Conservation (phyloP, 1,140 invertebrate genomes). For the Drepana arcuata region DNA sequence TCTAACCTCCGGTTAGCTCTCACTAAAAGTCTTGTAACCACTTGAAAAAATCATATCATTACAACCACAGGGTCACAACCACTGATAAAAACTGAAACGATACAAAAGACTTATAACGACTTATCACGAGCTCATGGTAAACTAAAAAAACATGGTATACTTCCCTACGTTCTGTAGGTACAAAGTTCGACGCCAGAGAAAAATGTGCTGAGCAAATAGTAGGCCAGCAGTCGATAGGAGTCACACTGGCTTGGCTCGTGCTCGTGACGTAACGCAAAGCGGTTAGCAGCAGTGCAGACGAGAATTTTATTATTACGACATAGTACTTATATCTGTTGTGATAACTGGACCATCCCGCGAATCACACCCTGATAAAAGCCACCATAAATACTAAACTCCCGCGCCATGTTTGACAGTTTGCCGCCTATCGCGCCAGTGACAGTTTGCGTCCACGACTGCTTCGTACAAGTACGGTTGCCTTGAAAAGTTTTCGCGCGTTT, state of each 20-base stretch:
- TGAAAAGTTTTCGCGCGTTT: slow-evolving; percentile 22
- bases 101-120: too few relatives aligned
- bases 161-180: too few relatives aligned
- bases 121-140: too few relatives aligned
- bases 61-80: too few relatives aligned
- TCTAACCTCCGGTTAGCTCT: too few relatives aligned
- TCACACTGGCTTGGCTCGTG: neutral
- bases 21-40: too few relatives aligned
- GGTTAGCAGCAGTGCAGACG: neutral
- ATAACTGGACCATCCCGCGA: slow-evolving; percentile 34
- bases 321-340: slow-evolving; percentile 14
- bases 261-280: neutral
- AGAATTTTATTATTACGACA: neutral
- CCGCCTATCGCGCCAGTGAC: slow-evolving; percentile 24
- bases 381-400: slow-evolving; percentile 33
- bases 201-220: too few relatives aligned
- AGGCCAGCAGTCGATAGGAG: too few relatives aligned
- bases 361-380: slow-evolving; percentile 47
- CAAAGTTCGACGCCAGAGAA: too few relatives aligned
- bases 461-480: slow-evolving; percentile 24
- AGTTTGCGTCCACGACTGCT: slow-evolving; percentile 5
- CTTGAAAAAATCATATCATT: too few relatives aligned
- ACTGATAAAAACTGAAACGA: too few relatives aligned
- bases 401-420: slow-evolving; percentile 35
- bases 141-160: too few relatives aligned